A percentile compares a stretch with the other conserved stretches of the same genome.
Conservation (phyloP, 1,140 invertebrate genomes). For the Antheraea pernyi region DNA sequence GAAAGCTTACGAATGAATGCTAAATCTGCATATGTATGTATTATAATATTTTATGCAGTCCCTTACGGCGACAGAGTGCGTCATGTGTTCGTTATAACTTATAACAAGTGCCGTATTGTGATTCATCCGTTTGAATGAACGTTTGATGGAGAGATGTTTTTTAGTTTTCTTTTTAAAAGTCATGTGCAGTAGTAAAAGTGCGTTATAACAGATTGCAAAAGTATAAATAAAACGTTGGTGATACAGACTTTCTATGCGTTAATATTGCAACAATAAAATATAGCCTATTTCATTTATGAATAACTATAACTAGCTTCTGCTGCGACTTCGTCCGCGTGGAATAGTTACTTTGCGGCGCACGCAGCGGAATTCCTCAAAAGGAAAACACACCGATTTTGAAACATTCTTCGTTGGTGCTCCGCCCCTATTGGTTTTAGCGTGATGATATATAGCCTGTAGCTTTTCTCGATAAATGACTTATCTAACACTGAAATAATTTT, state of each 20-base stretch:
- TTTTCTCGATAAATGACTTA: too few relatives aligned
- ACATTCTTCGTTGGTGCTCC: too few relatives aligned
- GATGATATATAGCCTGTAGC: too few relatives aligned
- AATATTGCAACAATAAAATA: too few relatives aligned
- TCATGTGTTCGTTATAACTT: conserved; percentile 55
- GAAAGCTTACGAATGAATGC: not conserved
- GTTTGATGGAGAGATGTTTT: conserved; percentile 8
- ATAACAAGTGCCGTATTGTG: conserved; percentile 47
- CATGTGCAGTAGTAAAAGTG: not conserved
- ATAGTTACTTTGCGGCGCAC: too few relatives aligned
- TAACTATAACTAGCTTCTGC: too few relatives aligned
- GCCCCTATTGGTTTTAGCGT: too few relatives aligned
- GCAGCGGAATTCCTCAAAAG: too few relatives aligned
- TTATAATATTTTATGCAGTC: not conserved
- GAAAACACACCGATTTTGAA: too few relatives aligned
- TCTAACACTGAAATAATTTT: too few relatives aligned
- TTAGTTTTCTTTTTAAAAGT: conserved; percentile 1
- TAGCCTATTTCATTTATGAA: too few relatives aligned
- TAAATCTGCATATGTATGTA: not conserved
- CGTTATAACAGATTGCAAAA: not conserved
- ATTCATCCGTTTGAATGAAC: conserved; percentile 43
- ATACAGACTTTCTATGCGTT: not conserved
- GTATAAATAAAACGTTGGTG: not conserved
- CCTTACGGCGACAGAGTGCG: conserved; percentile 36
- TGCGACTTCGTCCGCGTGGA: too few relatives aligned